A percentile compares a stretch with the other conserved stretches of the same genome.
These are phyloP conservation scores for Plagodis dolabraria DNA, from an alignment of 2,888 invertebrate genomes.

Conservation along the genomic window DNA sequence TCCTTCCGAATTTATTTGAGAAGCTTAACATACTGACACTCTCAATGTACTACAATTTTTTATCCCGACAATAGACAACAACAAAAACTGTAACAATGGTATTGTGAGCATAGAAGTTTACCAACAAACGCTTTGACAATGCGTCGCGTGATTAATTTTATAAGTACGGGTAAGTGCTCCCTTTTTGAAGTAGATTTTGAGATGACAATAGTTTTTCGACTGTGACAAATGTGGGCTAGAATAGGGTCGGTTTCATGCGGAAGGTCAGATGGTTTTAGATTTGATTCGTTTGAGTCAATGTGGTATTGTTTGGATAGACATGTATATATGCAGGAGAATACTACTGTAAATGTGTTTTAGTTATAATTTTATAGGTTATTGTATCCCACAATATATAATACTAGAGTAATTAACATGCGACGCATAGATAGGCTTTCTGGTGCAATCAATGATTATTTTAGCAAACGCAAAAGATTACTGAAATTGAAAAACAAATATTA, in stretches of 20 bases:
- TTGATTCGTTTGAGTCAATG: neutral
- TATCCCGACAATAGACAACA: constrained; percentile 32
- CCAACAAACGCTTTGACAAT: constrained; percentile 73
- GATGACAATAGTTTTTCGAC: constrained; percentile 36
- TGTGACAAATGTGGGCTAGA: constrained; percentile 32
- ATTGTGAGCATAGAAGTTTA: constrained; percentile 72
- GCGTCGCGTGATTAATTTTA: constrained; percentile 76
- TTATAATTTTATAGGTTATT: too few species aligned
- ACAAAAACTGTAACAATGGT: constrained; percentile 46
- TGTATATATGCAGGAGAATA: too few species aligned
- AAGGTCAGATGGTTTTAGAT: constrained; percentile 23
- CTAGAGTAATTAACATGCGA: too few species aligned
- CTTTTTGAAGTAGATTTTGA: constrained; percentile 45
- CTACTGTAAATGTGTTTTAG: too few species aligned
- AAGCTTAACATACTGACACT: constrained; percentile 47
- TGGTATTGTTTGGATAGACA: neutral
- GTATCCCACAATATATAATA: too few species aligned
- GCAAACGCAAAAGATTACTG: too few species aligned
- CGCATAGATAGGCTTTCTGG: too few species aligned
- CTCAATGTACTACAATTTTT: constrained; percentile 51
- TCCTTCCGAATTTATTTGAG: constrained; percentile 67
- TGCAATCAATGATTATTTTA: too few species aligned
- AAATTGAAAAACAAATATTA: too few species aligned
- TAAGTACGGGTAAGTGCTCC: constrained; percentile 69
- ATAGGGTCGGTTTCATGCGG: constrained; percentile 18